phyloP scores from a whole-genome alignment of 1,140 invertebrate genomes.

The Lethocerus indicus region DNA sequence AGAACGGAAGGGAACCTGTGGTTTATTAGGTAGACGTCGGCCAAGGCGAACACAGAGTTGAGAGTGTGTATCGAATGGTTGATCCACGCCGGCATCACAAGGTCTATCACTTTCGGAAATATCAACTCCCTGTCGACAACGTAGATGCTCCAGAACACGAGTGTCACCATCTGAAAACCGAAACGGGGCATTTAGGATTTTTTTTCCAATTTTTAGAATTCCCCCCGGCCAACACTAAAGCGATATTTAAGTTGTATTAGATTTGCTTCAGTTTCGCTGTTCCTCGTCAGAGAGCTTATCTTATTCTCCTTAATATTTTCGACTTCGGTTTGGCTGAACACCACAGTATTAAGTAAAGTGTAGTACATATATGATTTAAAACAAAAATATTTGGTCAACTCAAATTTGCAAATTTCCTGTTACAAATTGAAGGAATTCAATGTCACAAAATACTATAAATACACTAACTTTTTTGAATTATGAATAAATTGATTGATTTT shows the following conservation, averaged over 20 bases:
- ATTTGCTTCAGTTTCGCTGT: background rate
- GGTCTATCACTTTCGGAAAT: slow-evolving; percentile 60
- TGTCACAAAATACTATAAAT: too few relatives aligned
- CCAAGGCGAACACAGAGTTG: slow-evolving; percentile 48
- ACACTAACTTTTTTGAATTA: too few relatives aligned
- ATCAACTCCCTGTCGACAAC: slow-evolving; percentile 70
- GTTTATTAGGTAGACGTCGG: slow-evolving; percentile 48
- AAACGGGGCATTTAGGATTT: slow-evolving; percentile 9
- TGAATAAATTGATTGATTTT: too few relatives aligned
- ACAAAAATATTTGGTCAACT: too few relatives aligned
- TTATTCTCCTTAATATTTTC: too few relatives aligned
- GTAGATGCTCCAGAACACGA: slow-evolving; percentile 75
- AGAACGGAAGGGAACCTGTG: slow-evolving; percentile 47
- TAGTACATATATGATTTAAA: too few relatives aligned
- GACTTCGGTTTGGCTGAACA: too few relatives aligned
- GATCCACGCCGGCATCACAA: slow-evolving; percentile 62
- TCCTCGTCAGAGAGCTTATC: background rate
- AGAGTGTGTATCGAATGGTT: slow-evolving; percentile 80
- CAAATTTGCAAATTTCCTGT: too few relatives aligned
- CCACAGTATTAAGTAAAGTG: background rate
- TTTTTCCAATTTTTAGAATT: slow-evolving; percentile 23
- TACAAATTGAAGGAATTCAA: too few relatives aligned
- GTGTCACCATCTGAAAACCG: slow-evolving; percentile 53
- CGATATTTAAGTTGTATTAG: background rate
- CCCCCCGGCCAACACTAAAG: background rate